phyloP scores from a whole-genome alignment of 1,140 invertebrate genomes.

The Chironomus striatipennis region DNA sequence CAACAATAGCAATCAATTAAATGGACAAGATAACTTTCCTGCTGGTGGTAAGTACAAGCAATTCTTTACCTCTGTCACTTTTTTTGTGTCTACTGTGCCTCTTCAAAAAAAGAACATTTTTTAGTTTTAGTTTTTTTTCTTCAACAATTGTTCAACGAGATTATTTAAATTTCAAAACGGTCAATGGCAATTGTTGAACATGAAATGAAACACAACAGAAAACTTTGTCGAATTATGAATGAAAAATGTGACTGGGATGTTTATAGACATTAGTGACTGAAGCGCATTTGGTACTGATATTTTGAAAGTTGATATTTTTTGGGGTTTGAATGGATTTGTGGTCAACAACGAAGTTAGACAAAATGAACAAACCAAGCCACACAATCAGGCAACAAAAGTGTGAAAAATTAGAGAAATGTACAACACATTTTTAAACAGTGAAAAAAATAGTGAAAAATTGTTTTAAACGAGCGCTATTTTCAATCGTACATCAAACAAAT shows the following conservation, averaged over 20 bases:
- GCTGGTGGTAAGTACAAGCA: conserved; percentile 22
- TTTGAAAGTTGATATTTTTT: too few relatives aligned
- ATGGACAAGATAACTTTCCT: conserved; percentile 16
- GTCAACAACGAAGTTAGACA: too few relatives aligned
- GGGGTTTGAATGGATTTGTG: too few relatives aligned
- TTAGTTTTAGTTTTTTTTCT: too few relatives aligned
- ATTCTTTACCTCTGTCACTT: background rate
- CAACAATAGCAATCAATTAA: conserved; percentile 24
- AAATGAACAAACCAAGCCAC: too few relatives aligned
- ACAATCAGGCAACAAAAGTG: too few relatives aligned
- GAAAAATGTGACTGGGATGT: too few relatives aligned
- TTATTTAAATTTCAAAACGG: conserved; percentile 20
- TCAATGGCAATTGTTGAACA: conserved; percentile 10
- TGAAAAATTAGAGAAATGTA: too few relatives aligned
- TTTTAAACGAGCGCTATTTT: background rate
- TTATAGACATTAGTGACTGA: too few relatives aligned
- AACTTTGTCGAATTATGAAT: background rate
- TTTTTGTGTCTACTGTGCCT: background rate
- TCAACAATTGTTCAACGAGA: background rate
- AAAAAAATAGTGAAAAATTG: too few relatives aligned
- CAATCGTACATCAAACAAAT: conserved; percentile 1
- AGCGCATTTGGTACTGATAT: too few relatives aligned
- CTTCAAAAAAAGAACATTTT: conserved; percentile 12
- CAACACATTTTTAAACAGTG: too few relatives aligned
- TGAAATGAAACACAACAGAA: background rate